Percentiles rank a stretch among this genome's conserved stretches.
Evolutionary conservation across 2,888 invertebrate genomes (phyloP).

Genomic region (Diloba caeruleocephala): DNA sequence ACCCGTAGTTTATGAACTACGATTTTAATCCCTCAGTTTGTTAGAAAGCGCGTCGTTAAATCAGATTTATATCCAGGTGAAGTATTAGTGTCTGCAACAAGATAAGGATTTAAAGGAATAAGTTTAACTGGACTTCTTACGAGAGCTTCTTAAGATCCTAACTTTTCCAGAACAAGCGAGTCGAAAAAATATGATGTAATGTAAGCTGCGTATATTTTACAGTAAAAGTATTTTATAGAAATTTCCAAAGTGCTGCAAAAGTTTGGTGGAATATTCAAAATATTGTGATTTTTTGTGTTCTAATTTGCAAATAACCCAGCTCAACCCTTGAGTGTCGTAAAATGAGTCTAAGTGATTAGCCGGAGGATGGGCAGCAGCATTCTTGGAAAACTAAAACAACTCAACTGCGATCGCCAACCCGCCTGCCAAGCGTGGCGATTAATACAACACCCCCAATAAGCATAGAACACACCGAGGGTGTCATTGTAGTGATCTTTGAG

Average conservation of each 20-base stretch:
- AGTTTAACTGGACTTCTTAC: conserved; percentile 38
- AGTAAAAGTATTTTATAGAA: background rate
- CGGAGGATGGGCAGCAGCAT: too few relatives aligned
- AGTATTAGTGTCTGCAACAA: conserved; percentile 18
- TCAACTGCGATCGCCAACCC: too few relatives aligned
- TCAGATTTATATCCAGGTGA: conserved; percentile 44
- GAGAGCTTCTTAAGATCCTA: conserved; percentile 13
- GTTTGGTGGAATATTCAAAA: conserved; percentile 1
- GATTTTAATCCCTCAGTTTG: conserved; percentile 39
- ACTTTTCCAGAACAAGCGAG: conserved; percentile 25
- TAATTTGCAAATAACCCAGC: too few relatives aligned
- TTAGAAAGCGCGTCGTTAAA: conserved; percentile 51
- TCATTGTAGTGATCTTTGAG: too few relatives aligned
- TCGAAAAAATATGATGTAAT: conserved; percentile 28
- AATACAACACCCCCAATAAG: too few relatives aligned
- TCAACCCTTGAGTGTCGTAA: too few relatives aligned
- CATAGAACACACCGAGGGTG: too few relatives aligned
- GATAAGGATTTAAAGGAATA: conserved; percentile 39
- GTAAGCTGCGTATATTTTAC: background rate
- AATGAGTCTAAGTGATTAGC: too few relatives aligned
- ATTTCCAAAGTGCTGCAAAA: background rate
- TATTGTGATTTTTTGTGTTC: too few relatives aligned
- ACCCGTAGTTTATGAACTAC: background rate
- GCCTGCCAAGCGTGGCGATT: too few relatives aligned
- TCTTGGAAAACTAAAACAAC: too few relatives aligned